Conservation (phyloP, 2,113 vertebrate genomes). For the Ailuropoda melanoleuca region DNA sequence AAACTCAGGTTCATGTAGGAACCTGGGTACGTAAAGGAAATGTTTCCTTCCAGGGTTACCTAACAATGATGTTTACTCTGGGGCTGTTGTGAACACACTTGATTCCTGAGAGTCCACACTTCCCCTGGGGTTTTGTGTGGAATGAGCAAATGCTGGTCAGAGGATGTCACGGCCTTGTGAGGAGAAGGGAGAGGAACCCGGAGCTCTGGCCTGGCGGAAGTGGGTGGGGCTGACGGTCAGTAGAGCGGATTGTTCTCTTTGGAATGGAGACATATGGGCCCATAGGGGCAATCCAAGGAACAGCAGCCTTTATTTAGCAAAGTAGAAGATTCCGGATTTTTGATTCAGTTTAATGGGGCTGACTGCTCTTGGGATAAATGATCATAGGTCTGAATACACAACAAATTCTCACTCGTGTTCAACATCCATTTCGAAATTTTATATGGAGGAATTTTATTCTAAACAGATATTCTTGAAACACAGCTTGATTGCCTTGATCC, state of each 20-base stretch:
- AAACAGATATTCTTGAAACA: conserved; percentile 23
- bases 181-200: neutral
- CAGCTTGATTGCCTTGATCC: neutral
- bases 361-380: neutral
- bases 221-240: neutral
- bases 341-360: neutral
- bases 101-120: conserved; percentile 37
- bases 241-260: neutral
- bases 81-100: conserved; percentile 38
- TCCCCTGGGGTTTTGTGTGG: conserved; percentile 56
- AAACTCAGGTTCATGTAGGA: neutral
- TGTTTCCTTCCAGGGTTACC: conserved; percentile 57
- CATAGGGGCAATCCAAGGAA: neutral
- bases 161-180: conserved; percentile 21
- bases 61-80: conserved; percentile 63
- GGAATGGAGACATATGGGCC: neutral
- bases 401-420: neutral
- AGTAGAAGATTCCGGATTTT: conserved; percentile 3
- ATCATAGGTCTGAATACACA: conserved; percentile 17
- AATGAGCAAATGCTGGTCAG: neutral
- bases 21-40: conserved; percentile 32
- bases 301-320: neutral
- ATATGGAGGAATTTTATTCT: conserved; percentile 6
- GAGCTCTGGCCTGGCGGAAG: neutral
- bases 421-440: neutral